Evolutionary conservation across 2,797 vertebrate species (phyloP).

Genomic region (Alca torda): DNA sequence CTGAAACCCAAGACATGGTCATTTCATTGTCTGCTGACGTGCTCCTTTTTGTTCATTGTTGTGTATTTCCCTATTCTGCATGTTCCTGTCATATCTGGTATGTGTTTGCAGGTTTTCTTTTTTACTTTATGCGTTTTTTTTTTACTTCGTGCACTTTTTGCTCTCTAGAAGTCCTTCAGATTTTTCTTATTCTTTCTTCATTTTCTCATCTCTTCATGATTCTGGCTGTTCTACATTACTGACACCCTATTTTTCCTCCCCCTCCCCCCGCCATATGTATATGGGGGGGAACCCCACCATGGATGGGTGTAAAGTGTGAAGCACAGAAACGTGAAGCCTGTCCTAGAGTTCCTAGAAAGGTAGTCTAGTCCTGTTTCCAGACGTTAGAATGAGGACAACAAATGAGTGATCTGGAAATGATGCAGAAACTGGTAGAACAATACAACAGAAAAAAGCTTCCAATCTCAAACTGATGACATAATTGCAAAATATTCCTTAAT

Average conservation of each 20-base stretch:
- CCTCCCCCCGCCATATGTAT: background rate
- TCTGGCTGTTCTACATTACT: background rate
- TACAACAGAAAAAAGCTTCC: background rate
- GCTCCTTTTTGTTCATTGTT: background rate
- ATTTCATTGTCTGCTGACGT: background rate
- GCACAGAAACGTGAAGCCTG: background rate
- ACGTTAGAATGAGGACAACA: background rate
- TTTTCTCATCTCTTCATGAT: background rate
- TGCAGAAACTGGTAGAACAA: background rate
- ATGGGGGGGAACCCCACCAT: too few species aligned
- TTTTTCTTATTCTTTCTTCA: background rate
- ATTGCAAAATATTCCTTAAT: background rate
- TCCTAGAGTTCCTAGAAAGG: background rate
- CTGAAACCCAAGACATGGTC: background rate
- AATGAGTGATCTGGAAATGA: background rate
- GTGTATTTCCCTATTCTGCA: background rate
- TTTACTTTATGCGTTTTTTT: background rate
- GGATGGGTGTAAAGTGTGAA: background rate
- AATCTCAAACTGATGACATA: background rate
- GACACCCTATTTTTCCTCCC: fast-evolving
- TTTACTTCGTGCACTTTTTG: background rate
- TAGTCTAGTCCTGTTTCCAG: background rate
- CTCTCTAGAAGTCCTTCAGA: background rate
- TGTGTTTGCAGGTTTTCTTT: background rate
- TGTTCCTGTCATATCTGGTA: background rate